Evolutionary conservation across 1,140 invertebrate genomes (phyloP).

Genomic region (Drosophila murphyi): DNA sequence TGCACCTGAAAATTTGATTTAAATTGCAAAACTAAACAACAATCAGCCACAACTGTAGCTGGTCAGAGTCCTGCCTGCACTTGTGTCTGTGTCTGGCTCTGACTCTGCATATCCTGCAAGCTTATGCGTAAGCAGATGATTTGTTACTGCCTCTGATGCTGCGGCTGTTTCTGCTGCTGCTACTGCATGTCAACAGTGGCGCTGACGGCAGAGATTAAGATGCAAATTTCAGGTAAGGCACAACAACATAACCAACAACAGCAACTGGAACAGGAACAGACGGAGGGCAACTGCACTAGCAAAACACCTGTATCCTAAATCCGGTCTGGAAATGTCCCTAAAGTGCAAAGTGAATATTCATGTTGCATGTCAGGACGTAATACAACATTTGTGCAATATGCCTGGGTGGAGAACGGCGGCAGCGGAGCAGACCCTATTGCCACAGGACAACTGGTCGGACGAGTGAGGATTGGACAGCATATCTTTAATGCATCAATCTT

Average conservation of each 20-base stretch:
- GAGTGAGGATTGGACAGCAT: neutral
- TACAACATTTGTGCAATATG: slow-evolving; percentile 74
- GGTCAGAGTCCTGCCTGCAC: slow-evolving; percentile 21
- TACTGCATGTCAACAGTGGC: slow-evolving; percentile 69
- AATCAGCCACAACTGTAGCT: slow-evolving; percentile 53
- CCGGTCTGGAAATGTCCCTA: slow-evolving; percentile 59
- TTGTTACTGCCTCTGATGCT: slow-evolving; percentile 35
- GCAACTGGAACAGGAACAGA: neutral
- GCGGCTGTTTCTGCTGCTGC: neutral
- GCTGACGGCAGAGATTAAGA: slow-evolving; percentile 81
- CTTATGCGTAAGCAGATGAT: slow-evolving; percentile 66
- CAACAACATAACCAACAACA: slow-evolving; percentile 47
- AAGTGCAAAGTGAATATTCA: slow-evolving; percentile 83
- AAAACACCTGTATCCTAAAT: slow-evolving; percentile 78
- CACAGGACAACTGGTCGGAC: slow-evolving; percentile 34
- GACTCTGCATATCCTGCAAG: slow-evolving; percentile 22
- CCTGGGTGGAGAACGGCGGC: neutral
- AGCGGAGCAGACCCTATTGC: neutral
- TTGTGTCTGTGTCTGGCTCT: slow-evolving; percentile 13
- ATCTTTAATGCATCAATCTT: slow-evolving; percentile 28
- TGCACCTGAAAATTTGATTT: slow-evolving; percentile 76
- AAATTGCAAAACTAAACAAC: slow-evolving; percentile 82
- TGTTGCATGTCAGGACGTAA: slow-evolving; percentile 79
- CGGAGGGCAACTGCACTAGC: slow-evolving; percentile 32
- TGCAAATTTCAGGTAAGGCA: slow-evolving; percentile 71